A percentile compares a stretch with the other conserved stretches of the same genome.
These are phyloP conservation scores for Stigmatopora nigra DNA, from an alignment of 2,113 vertebrate species.

Conservation along the genomic window DNA sequence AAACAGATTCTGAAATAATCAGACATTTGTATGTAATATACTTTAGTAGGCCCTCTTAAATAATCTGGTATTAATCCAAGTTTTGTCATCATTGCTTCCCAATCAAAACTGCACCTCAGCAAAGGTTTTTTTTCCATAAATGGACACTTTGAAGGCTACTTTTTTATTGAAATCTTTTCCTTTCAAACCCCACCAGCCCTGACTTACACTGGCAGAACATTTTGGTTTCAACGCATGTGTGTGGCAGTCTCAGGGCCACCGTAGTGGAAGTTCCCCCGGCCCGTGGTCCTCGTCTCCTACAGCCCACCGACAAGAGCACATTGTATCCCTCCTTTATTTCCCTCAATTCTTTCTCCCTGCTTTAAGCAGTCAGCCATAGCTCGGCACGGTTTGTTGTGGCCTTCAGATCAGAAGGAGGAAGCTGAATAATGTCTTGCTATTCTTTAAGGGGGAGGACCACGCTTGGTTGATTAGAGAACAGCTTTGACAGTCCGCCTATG, in stretches of 20 bases:
- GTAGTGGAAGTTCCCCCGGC: slow-evolving; percentile 44
- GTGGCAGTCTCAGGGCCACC: slow-evolving; percentile 49
- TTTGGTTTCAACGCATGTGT: slow-evolving; percentile 51
- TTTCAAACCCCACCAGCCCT: background rate
- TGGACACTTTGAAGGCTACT: background rate
- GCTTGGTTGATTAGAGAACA: slow-evolving; percentile 74
- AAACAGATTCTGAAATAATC: too few relatives aligned
- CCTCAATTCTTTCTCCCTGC: slow-evolving; percentile 39
- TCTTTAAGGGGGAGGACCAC: slow-evolving; percentile 70
- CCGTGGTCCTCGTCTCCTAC: slow-evolving; percentile 58
- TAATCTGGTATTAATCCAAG: background rate
- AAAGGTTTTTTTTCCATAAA: background rate
- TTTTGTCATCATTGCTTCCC: background rate
- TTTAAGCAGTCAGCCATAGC: slow-evolving; percentile 72
- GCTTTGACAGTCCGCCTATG: slow-evolving; percentile 70
- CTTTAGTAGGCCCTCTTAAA: background rate
- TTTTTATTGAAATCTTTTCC: background rate
- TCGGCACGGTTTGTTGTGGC: slow-evolving; percentile 72
- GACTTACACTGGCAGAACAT: slow-evolving; percentile 1
- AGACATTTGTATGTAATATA: too few relatives aligned
- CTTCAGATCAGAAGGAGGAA: slow-evolving; percentile 73
- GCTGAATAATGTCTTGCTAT: slow-evolving; percentile 78
- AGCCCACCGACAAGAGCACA: slow-evolving; percentile 57
- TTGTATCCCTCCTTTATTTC: slow-evolving; percentile 60
- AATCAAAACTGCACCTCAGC: background rate